phyloP scores from a whole-genome alignment of 2,797 vertebrate species.

The Taeniopygia guttata region DNA sequence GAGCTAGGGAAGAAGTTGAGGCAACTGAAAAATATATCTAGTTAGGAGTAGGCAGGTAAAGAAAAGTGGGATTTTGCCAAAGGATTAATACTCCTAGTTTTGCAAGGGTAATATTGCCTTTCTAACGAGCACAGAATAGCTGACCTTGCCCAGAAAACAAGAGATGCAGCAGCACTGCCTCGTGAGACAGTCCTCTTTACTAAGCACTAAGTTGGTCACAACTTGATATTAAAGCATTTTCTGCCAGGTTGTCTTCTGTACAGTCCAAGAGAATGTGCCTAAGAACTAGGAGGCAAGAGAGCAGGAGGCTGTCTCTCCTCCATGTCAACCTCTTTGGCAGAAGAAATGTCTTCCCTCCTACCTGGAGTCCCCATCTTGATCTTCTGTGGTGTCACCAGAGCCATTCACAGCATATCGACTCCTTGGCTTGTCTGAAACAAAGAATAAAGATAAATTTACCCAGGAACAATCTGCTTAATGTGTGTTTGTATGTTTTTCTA shows the following conservation, averaged over 20 bases:
- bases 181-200: neutral
- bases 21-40: neutral
- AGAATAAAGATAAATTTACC: neutral
- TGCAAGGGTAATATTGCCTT: neutral
- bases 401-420: conserved; percentile 90
- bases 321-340: neutral
- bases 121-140: neutral
- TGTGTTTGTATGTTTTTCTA: neutral
- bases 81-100: neutral
- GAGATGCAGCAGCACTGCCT: neutral
- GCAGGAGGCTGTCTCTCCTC: neutral
- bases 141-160: neutral
- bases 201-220: neutral
- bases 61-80: neutral
- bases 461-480: neutral
- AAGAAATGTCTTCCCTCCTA: conserved; percentile 60
- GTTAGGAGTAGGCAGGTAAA: neutral
- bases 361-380: conserved; percentile 95
- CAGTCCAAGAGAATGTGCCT: neutral
- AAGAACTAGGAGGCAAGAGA: neutral
- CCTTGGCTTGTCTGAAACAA: conserved; percentile 82
- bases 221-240: neutral
- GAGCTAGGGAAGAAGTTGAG: neutral
- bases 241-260: neutral
- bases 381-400: conserved; percentile 84